phyloP scores from a whole-genome alignment of 2,797 vertebrate genomes.

The Sciurus vulgaris region DNA sequence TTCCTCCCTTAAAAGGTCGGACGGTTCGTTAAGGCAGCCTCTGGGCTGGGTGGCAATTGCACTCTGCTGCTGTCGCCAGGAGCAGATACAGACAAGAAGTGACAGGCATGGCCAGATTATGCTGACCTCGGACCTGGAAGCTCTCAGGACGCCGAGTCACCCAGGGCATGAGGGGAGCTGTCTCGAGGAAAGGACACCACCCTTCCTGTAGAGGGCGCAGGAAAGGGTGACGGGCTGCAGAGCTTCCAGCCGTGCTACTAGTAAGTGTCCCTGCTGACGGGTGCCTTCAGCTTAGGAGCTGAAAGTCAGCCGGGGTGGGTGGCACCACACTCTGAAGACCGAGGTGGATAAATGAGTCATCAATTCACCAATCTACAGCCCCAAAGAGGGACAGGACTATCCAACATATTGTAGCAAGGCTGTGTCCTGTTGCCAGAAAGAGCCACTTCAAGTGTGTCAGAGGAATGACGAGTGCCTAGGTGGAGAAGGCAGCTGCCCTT shows the following conservation, averaged over 20 bases:
- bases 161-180: not conserved
- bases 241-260: accelerated
- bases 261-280: too few species aligned
- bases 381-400: not conserved
- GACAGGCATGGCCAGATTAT: accelerated
- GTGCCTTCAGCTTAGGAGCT: not conserved
- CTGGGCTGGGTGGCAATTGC: too few species aligned
- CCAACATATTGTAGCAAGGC: accelerated
- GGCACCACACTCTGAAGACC: not conserved
- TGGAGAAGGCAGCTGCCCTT: too few species aligned
- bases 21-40: accelerated
- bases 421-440: not conserved
- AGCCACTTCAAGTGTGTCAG: not conserved
- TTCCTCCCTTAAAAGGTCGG: not conserved
- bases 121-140: too few species aligned
- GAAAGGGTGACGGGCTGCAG: not conserved
- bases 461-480: too few species aligned
- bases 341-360: not conserved
- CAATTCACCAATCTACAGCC: too few species aligned
- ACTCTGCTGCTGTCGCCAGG: too few species aligned
- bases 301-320: too few species aligned
- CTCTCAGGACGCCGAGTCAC: too few species aligned
- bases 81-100: accelerated
- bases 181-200: accelerated
- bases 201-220: not conserved